Evolutionary conservation across 2,888 invertebrate genomes (phyloP).

Genomic region (Hanleya hanleyi): DNA sequence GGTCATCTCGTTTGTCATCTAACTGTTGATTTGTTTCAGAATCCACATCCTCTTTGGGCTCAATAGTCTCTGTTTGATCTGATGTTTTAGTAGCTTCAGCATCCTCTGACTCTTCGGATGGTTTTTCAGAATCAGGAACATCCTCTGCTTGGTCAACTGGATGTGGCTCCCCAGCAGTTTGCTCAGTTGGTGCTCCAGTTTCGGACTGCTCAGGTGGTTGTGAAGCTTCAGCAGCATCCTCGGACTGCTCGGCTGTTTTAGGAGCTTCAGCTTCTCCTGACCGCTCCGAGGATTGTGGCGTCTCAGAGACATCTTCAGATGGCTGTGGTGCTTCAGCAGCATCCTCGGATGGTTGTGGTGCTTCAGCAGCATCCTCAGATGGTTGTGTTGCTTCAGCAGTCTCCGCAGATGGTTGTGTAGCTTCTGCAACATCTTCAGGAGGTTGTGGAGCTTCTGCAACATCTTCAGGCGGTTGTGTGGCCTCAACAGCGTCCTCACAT

Average conservation of each 20-base stretch:
- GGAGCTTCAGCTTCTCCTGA: not conserved
- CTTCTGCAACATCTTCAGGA: not conserved
- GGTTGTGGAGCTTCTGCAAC: not conserved
- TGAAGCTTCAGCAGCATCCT: not conserved
- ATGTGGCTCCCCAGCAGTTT: not conserved
- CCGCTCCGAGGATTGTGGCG: not conserved
- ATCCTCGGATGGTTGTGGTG: not conserved
- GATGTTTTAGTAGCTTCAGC: no score
- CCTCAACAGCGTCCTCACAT: not conserved
- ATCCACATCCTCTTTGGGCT: no score
- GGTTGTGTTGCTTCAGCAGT: not conserved
- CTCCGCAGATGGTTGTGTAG: not conserved
- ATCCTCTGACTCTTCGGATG: no score
- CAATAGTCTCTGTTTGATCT: no score
- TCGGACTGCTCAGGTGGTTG: not conserved
- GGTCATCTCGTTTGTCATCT: no score
- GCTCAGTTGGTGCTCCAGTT: not conserved
- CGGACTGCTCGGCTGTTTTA: not conserved
- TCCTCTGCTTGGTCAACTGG: no score
- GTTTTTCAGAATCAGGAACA: no score
- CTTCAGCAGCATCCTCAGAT: not conserved
- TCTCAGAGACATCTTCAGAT: not conserved
- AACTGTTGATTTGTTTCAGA: no score
- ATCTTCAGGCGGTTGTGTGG: not conserved
- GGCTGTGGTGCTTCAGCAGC: not conserved